Percentiles rank a stretch among this genome's conserved stretches.
These are phyloP conservation scores for Drosophila fungiperda DNA, from an alignment of 2,888 invertebrate genomes.

Conservation along the genomic window DNA sequence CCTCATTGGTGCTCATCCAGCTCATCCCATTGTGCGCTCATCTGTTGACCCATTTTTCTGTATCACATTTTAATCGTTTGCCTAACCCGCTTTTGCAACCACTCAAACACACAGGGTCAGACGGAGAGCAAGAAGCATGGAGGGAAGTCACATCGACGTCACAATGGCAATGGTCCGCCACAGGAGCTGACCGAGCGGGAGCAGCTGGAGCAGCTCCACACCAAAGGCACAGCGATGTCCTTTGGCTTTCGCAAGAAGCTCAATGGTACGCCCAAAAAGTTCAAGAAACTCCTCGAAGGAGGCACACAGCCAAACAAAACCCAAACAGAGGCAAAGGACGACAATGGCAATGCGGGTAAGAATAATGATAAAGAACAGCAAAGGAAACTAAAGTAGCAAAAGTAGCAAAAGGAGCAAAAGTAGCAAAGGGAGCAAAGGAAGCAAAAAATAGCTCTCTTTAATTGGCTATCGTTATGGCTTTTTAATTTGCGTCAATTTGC, in stretches of 20 bases:
- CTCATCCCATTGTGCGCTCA: slow-evolving; percentile 32
- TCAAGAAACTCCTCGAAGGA: slow-evolving; percentile 79
- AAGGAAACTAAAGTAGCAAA: neutral
- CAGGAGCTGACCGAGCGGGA: slow-evolving; percentile 44
- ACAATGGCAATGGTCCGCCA: slow-evolving; percentile 54
- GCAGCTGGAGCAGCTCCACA: slow-evolving; percentile 71
- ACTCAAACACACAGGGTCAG: slow-evolving; percentile 81
- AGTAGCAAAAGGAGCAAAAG: neutral
- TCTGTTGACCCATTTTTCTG: slow-evolving; percentile 61
- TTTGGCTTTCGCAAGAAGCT: slow-evolving; percentile 92
- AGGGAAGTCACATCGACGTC: slow-evolving; percentile 55
- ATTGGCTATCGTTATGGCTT: slow-evolving; percentile 39
- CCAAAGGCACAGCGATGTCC: slow-evolving; percentile 91
- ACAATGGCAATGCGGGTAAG: slow-evolving; percentile 85
- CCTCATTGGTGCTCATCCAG: slow-evolving; percentile 21
- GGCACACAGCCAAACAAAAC: slow-evolving; percentile 41
- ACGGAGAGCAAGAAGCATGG: slow-evolving; percentile 84
- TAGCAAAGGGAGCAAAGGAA: neutral
- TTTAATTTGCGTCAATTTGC: slow-evolving; percentile 63
- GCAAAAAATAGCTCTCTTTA: neutral
- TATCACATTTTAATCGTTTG: slow-evolving; percentile 31
- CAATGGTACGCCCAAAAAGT: slow-evolving; percentile 85
- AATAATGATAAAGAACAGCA: neutral
- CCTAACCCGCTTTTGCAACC: slow-evolving; percentile 16
- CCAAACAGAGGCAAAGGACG: slow-evolving; percentile 75